Conservation (phyloP, 1,140 invertebrate genomes). For the Trichonephila clavata region DNA sequence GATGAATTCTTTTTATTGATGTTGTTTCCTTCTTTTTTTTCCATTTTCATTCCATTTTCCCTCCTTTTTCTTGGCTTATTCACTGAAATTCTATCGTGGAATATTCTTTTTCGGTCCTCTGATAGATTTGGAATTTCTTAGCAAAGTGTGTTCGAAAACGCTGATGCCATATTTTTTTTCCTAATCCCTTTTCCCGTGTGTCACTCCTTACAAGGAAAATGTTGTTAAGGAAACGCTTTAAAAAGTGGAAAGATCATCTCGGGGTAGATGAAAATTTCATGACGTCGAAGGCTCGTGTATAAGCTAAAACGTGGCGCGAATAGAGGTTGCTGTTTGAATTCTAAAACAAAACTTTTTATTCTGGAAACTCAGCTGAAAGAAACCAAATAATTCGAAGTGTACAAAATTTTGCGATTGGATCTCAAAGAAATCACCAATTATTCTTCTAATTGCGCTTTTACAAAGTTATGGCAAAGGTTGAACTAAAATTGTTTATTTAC, state of each 20-base stretch:
- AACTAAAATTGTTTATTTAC: no score
- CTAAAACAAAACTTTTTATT: background rate
- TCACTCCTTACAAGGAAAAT: slow-evolving; percentile 4
- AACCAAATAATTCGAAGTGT: no score
- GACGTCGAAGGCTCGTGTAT: background rate
- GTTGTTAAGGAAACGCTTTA: slow-evolving; percentile 52
- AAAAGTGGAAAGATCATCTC: slow-evolving; percentile 14
- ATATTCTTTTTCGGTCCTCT: slow-evolving; percentile 20
- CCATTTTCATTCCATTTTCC: background rate
- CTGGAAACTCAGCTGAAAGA: background rate
- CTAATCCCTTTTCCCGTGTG: background rate
- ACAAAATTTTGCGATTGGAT: no score
- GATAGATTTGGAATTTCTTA: slow-evolving; percentile 18
- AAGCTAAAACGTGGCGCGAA: background rate
- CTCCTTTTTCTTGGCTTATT: slow-evolving; percentile 39
- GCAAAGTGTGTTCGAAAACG: slow-evolving; percentile 55
- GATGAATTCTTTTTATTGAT: slow-evolving; percentile 56
- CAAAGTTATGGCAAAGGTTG: no score
- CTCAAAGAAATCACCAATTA: no score
- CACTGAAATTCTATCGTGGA: slow-evolving; percentile 56
- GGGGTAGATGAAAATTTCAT: background rate
- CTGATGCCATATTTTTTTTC: slow-evolving; percentile 12
- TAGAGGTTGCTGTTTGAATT: background rate
- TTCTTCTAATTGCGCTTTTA: no score
- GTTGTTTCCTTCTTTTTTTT: background rate